Base-by-base conservation (phyloP, 2,888 invertebrate genomes). In the Rambutsinella grinnellia region DNA sequence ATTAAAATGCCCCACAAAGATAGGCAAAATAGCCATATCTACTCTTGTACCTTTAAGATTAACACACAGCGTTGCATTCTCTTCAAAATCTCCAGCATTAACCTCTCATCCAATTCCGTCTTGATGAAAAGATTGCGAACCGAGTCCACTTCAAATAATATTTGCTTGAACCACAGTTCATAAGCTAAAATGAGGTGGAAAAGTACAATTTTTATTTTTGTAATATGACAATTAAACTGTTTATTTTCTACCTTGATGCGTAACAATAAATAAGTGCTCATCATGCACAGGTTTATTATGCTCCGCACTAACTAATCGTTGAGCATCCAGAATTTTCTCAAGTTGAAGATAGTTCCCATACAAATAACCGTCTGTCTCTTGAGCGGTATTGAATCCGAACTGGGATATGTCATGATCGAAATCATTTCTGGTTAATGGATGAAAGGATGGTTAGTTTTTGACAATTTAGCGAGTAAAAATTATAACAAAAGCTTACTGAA, bases 191-290 rank as follows among this genome's bases (percentile, higher is more conserved):
- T n/a, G n/a, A n/a, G n/a, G n/a, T n/a, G n/a, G n/a, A n/a, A n/a
- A n/a, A n/a, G n/a, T 89, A 54, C 82, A 79, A 80, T n/a, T n/a
- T n/a, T n/a, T n/a, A n/a, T n/a, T n/a, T n/a, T n/a, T n/a, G n/a
- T n/a, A n/a, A n/a, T n/a, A n/a, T n/a, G n/a, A n/a, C n/a, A n/a
- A n/a, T n/a, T n/a, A n/a, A n/a, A n/a, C n/a, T n/a, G n/a, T n/a
- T n/a, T n/a, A n/a, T n/a, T n/a, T n/a, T n/a, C n/a, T n/a, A 97
- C 97, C 96, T 92, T 99, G 99, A 89, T 99, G 99, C 13, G 96
- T 98, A 65, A 99, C 90, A 78, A 99, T 98, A 86, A 99, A 99
- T 6, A 99, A 90, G 88, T 99, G 98, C 85, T 99, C 99, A 86
- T 99, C 99, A 83, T 97, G 97, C 0, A 97, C 96, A 0, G 92